Evolutionary conservation across 2,888 invertebrate species (phyloP), one percentile per base, ranked within the genome.

Genomic region (Lasioglossum morio): DNA sequence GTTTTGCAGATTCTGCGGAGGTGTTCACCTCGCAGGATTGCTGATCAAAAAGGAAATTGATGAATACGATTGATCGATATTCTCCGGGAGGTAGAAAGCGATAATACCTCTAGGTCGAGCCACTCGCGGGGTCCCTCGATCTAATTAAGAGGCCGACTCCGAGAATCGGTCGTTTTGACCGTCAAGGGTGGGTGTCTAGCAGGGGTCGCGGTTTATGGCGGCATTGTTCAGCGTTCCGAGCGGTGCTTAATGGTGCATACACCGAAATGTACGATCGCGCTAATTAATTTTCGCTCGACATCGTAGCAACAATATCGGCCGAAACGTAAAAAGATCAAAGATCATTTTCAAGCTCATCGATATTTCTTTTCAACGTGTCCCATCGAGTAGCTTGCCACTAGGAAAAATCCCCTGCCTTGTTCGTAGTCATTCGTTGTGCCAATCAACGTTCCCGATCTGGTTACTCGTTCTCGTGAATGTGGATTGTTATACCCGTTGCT

Each of bases 391-490:
- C 2, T 14, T 30, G 30, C 27, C 5, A 12, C 2, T 34, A 63
- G 30, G 5, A 16, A 30, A 27, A 66, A 19, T 5, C 19, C 30
- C 8, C 19, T 66, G 8, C 7, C 30, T 10, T 69, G 63, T 57
- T 74, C 16, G 37, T 23, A 27, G 23, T n/a, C 46, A 16, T 57
- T n/a, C 34, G 10, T 3, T 10, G 73, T 16, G 34, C 23, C 48
- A 46, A 82, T 79, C 75, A 72, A 23, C 30, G 69, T 48, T 70
- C 37, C 3, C 23, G 66, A 23, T 73, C 73, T 23, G n/a, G 1
- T 14, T 57, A 78, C 75, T 66, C n/a, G 75, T 84, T 75, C 78
- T 53, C 53, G 19, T 72, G 43, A 72, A 27, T 74, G 53, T 63
- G 63, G 48, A 78, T 78, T 27, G 70, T 27, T 69, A 74, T 82